Percentiles rank a stretch among this genome's conserved stretches.
Conservation (phyloP, 1,140 invertebrate species). For the Aphelinus atriplicis region DNA sequence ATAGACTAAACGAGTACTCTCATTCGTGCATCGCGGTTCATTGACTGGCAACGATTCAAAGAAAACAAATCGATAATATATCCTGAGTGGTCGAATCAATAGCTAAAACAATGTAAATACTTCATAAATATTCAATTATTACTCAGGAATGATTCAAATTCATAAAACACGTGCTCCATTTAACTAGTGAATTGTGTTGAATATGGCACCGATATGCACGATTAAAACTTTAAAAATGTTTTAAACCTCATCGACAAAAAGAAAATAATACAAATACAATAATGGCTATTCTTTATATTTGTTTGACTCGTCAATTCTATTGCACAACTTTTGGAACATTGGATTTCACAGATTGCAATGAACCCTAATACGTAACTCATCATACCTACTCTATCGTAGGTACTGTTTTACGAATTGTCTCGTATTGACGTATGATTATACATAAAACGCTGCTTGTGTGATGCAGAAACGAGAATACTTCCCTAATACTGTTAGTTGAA, state of each 20-base stretch:
- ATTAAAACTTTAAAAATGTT: conserved; percentile 10
- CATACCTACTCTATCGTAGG: too few relatives aligned
- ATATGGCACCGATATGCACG: conserved; percentile 21
- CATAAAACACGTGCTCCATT: conserved; percentile 19
- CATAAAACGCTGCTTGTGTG: conserved; percentile 15
- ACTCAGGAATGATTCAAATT: background rate
- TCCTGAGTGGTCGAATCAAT: background rate
- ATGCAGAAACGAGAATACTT: conserved; percentile 39
- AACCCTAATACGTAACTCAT: background rate
- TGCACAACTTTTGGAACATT: conserved; percentile 33
- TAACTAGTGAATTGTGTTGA: conserved; percentile 31
- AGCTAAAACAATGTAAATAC: background rate
- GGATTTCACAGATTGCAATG: conserved; percentile 6
- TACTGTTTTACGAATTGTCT: background rate
- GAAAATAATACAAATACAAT: background rate
- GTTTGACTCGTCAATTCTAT: conserved; percentile 22
- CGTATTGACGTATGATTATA: background rate
- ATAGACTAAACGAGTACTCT: conserved; percentile 19
- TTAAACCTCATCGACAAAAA: background rate
- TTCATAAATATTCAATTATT: background rate
- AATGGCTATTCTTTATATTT: conserved; percentile 2
- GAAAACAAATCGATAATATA: too few relatives aligned
- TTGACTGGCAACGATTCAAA: background rate
- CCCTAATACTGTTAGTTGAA: conserved; percentile 38
- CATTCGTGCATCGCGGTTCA: conserved; percentile 12